These are phyloP conservation scores for Mormyrops boulengeri DNA, from an alignment of 2,797 vertebrate genomes.

Conservation along the genomic window DNA sequence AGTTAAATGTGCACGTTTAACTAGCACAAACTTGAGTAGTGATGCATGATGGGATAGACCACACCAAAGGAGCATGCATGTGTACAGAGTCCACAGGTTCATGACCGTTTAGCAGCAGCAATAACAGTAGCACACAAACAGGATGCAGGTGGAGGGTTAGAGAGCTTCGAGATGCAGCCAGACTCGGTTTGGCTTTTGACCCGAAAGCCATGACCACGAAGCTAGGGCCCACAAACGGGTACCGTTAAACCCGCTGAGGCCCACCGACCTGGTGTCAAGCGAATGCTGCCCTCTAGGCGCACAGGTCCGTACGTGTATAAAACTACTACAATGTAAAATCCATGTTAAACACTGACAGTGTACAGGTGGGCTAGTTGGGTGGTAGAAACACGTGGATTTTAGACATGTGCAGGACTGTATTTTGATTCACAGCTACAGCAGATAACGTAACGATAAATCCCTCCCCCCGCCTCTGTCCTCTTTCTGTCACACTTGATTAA, in stretches of 20 bases:
- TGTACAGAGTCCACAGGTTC: conserved; percentile 46
- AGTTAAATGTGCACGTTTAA: conserved; percentile 59
- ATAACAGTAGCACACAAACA: conserved; percentile 25
- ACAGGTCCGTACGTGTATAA: neutral
- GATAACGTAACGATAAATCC: conserved; percentile 45
- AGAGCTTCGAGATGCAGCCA: conserved; percentile 47
- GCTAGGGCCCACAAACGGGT: neutral
- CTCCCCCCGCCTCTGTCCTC: conserved; percentile 29
- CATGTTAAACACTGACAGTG: neutral
- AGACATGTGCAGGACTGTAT: conserved; percentile 43
- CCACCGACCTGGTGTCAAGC: neutral
- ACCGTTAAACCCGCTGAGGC: neutral
- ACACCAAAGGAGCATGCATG: conserved; percentile 53
- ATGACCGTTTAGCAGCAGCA: conserved; percentile 17
- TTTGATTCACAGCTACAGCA: conserved; percentile 34
- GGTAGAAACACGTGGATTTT: conserved; percentile 6
- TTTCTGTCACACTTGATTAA: conserved; percentile 61
- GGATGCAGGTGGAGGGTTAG: conserved; percentile 35
- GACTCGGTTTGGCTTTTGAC: conserved; percentile 45
- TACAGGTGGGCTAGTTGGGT: neutral
- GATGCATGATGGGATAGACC: conserved; percentile 49
- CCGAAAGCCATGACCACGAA: neutral
- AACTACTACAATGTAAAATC: conserved; percentile 7
- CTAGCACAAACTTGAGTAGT: conserved; percentile 58
- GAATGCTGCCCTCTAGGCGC: neutral